phyloP scores from a whole-genome alignment of 2,888 invertebrate species.

The Pollenia griseotomentosa region DNA sequence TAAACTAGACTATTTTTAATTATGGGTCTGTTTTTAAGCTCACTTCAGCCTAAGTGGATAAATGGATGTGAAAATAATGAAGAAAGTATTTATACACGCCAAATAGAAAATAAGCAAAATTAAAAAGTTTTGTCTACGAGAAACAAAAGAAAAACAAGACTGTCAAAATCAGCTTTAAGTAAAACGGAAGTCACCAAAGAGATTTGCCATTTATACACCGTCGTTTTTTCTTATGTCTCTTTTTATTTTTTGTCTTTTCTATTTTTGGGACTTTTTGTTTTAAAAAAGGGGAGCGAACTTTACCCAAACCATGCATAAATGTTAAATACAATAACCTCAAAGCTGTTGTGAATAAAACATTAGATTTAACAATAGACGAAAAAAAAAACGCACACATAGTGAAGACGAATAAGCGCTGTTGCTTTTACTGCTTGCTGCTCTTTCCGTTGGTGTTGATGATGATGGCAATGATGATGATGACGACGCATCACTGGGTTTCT shows the following conservation, averaged over 20 bases:
- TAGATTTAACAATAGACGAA: conserved; percentile 66
- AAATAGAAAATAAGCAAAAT: conserved; percentile 25
- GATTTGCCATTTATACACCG: conserved; percentile 52
- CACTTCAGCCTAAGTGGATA: conserved; percentile 57
- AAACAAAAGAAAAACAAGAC: conserved; percentile 43
- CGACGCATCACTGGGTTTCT: conserved; percentile 73
- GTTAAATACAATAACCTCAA: conserved; percentile 62
- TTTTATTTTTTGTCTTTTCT: neutral
- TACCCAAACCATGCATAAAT: conserved; percentile 51
- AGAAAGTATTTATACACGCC: neutral
- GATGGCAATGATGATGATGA: conserved; percentile 53
- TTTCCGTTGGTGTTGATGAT: conserved; percentile 23
- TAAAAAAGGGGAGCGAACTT: conserved; percentile 35
- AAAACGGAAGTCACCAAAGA: conserved; percentile 66
- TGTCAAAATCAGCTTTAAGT: conserved; percentile 63
- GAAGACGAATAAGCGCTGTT: conserved; percentile 24
- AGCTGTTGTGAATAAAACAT: conserved; percentile 56
- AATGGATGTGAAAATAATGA: conserved; percentile 44
- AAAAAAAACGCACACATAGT: conserved; percentile 28
- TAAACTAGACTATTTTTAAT: conserved; percentile 63
- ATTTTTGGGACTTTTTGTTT: conserved; percentile 23
- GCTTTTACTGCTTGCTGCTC: neutral
- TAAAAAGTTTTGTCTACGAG: conserved; percentile 49
- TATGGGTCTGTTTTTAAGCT: conserved; percentile 62
- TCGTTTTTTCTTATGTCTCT: neutral